A percentile compares a stretch with the other conserved stretches of the same genome.
phyloP scores from a whole-genome alignment of 2,113 vertebrate species.

The Myiagra hebetior region DNA sequence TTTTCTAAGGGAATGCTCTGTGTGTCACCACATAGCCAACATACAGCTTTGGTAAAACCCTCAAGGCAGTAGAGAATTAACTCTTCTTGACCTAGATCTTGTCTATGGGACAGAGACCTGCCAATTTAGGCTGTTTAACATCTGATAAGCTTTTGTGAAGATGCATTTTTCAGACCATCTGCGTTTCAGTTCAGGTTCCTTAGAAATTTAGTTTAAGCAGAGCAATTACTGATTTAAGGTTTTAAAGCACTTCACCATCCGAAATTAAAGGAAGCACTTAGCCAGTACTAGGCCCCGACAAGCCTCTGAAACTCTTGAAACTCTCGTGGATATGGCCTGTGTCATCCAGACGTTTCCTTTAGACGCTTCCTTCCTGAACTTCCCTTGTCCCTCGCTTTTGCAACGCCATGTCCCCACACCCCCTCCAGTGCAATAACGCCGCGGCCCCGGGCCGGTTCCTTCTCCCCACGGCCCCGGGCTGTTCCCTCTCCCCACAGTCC shows the following conservation, averaged over 20 bases:
- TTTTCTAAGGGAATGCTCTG: not conserved
- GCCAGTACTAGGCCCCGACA: rapidly evolving
- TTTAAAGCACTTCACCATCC: not conserved
- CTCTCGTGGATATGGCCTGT: rapidly evolving
- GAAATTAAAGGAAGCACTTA: not conserved
- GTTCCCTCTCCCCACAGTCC: too few relatives aligned
- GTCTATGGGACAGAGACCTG: not conserved
- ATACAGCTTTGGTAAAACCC: not conserved
- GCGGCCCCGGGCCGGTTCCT: not conserved
- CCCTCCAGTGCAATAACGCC: rapidly evolving
- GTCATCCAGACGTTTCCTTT: not conserved
- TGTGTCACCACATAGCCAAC: not conserved
- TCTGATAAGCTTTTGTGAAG: not conserved
- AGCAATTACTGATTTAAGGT: not conserved
- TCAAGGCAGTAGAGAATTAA: not conserved
- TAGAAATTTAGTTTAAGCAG: not conserved
- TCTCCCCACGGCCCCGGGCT: too few relatives aligned
- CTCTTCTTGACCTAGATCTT: not conserved
- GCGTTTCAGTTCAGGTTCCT: not conserved
- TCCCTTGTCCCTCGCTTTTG: not conserved
- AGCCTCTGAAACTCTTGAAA: not conserved
- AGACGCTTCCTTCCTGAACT: not conserved
- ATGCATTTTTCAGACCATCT: not conserved
- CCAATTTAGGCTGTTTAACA: not conserved
- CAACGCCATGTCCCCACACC: not conserved